A percentile compares a stretch with the other conserved stretches of the same genome.
Evolutionary conservation across 2,888 invertebrate species (phyloP).

Genomic region (Apodemia hepburni): DNA sequence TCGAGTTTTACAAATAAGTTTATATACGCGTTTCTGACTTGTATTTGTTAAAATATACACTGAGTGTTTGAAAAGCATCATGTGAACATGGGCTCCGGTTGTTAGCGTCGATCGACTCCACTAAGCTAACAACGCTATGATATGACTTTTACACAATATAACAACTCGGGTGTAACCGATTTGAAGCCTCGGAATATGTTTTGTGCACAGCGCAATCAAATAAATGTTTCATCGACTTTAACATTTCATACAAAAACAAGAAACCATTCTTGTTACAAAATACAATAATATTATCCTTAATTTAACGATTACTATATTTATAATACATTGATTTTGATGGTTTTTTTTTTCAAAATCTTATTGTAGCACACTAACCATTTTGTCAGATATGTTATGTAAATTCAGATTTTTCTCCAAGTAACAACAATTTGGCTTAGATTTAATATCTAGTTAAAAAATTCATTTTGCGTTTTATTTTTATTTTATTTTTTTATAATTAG

Average conservation of each 20-base stretch:
- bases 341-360: constrained; percentile 65
- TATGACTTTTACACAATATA: constrained; percentile 61
- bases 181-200: constrained; percentile 53
- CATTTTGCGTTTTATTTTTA: constrained; percentile 35
- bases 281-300: constrained; percentile 73
- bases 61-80: constrained; percentile 27
- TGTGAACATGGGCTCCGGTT: constrained; percentile 38
- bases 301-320: constrained; percentile 76
- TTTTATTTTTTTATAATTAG: constrained; percentile 45
- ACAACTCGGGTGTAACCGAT: constrained; percentile 58
- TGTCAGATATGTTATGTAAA: constrained; percentile 80
- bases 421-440: constrained; percentile 73
- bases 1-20: not conserved
- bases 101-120: constrained; percentile 40
- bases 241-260: constrained; percentile 73
- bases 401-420: constrained; percentile 77
- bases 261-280: constrained; percentile 76
- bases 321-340: constrained; percentile 76
- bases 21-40: not conserved
- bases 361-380: constrained; percentile 80
- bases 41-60: not conserved
- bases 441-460: constrained; percentile 53
- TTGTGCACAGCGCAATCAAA: constrained; percentile 75
- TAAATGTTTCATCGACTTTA: constrained; percentile 60
- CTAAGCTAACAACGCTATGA: constrained; percentile 40